Conservation (phyloP, 2,113 vertebrate genomes). For the Nothocercus nigrocapillus region DNA sequence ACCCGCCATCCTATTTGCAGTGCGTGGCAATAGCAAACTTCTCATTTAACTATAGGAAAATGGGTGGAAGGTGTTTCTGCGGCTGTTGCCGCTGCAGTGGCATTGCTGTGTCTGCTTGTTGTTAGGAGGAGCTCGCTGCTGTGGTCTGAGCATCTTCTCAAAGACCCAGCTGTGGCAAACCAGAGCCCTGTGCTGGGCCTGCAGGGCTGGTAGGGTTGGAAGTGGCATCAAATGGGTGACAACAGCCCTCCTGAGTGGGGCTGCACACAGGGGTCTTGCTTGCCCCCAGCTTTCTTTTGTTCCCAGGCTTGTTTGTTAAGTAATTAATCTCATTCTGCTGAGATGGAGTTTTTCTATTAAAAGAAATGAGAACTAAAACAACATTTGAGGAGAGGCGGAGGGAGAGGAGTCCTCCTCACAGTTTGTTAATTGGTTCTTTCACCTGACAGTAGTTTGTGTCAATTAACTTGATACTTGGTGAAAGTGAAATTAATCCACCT, state of each 20-base stretch:
- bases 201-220: conserved; percentile 25
- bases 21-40: background rate
- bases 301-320: conserved; percentile 43
- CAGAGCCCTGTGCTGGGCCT: background rate
- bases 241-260: background rate
- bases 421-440: conserved; percentile 82
- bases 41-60: background rate
- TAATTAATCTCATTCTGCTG: conserved; percentile 70
- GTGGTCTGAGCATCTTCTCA: conserved; percentile 11
- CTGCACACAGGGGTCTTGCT: no score
- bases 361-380: conserved; percentile 59
- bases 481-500: conserved; percentile 83
- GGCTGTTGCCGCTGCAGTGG: background rate
- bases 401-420: conserved; percentile 61
- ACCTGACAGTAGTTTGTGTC: conserved; percentile 82
- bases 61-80: fast-evolving
- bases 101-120: background rate
- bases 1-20: background rate
- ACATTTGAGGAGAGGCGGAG: conserved; percentile 19
- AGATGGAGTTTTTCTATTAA: conserved; percentile 65
- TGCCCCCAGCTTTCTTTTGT: background rate
- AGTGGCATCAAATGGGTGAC: conserved; percentile 28
- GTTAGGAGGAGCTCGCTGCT: conserved; percentile 27
- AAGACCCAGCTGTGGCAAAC: conserved; percentile 39
- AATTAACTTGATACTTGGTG: conserved; percentile 81